A percentile compares a stretch with the other conserved stretches of the same genome.
Evolutionary conservation across 2,888 invertebrate species (phyloP).

Genomic region (Cancer borealis): DNA sequence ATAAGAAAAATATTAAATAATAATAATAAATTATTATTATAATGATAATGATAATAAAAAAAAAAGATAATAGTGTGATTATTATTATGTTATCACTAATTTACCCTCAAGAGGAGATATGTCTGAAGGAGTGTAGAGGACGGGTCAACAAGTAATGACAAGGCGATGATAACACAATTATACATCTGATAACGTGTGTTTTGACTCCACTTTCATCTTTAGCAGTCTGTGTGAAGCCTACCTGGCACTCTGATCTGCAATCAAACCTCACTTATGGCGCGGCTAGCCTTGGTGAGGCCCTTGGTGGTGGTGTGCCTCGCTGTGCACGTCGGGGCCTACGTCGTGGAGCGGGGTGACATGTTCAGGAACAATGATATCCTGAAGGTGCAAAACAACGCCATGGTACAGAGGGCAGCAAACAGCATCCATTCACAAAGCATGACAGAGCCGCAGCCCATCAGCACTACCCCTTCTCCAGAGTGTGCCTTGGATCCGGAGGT

Average conservation of each 20-base stretch:
- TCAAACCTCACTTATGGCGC: not conserved
- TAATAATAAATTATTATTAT: too few species aligned
- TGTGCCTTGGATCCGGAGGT: slow-evolving; percentile 57
- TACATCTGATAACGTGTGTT: not conserved
- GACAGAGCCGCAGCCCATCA: not conserved
- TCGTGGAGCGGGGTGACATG: not conserved
- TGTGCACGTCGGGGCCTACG: not conserved
- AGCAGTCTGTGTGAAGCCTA: not conserved
- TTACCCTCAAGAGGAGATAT: not conserved
- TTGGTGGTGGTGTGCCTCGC: not conserved
- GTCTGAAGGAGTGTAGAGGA: not conserved
- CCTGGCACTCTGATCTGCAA: too few species aligned
- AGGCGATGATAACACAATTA: not conserved
- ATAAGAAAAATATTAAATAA: too few species aligned
- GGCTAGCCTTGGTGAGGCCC: not conserved
- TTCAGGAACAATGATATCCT: not conserved
- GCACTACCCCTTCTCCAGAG: not conserved
- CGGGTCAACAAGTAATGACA: not conserved
- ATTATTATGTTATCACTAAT: not conserved
- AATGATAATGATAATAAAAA: too few species aligned
- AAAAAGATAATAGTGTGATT: too few species aligned
- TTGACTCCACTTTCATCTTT: not conserved
- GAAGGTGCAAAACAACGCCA: not conserved
- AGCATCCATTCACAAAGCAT: not conserved
- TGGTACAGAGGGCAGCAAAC: not conserved